These are phyloP conservation scores for Talpa occidentalis DNA, from an alignment of 2,113 vertebrate genomes.

Conservation along the genomic window DNA sequence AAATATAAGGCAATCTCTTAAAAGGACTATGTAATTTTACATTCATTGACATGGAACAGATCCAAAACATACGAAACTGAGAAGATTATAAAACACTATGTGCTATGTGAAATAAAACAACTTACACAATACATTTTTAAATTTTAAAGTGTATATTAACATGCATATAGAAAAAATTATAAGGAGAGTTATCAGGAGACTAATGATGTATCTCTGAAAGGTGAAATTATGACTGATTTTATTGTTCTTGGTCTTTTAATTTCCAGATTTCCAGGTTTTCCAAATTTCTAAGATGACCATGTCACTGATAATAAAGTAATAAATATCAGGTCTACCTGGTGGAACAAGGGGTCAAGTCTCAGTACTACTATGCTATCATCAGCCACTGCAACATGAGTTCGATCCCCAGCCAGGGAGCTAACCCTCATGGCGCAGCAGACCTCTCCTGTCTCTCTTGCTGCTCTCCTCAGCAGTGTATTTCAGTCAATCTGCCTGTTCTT, in stretches of 20 bases:
- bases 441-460: too few relatives aligned
- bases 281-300: not conserved
- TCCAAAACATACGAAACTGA: not conserved
- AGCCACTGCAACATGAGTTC: too few relatives aligned
- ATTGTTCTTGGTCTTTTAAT: not conserved
- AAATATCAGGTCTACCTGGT: too few relatives aligned
- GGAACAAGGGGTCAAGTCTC: too few relatives aligned
- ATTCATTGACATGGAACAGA: not conserved
- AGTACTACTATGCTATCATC: too few relatives aligned
- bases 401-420: too few relatives aligned
- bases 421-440: too few relatives aligned
- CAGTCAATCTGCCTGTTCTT: too few relatives aligned
- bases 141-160: not conserved
- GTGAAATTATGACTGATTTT: not conserved
- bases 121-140: not conserved
- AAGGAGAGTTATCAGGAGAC: constrained; percentile 26
- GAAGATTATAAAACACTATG: not conserved
- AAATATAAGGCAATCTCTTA: constrained; percentile 28
- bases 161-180: not conserved
- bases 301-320: not conserved
- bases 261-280: not conserved
- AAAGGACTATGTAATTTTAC: not conserved
- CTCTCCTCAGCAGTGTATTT: too few relatives aligned
- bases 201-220: not conserved
- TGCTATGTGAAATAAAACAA: not conserved